Evolutionary conservation across 2,113 vertebrate species (phyloP).

Genomic region (Opisthocomus hoazin): DNA sequence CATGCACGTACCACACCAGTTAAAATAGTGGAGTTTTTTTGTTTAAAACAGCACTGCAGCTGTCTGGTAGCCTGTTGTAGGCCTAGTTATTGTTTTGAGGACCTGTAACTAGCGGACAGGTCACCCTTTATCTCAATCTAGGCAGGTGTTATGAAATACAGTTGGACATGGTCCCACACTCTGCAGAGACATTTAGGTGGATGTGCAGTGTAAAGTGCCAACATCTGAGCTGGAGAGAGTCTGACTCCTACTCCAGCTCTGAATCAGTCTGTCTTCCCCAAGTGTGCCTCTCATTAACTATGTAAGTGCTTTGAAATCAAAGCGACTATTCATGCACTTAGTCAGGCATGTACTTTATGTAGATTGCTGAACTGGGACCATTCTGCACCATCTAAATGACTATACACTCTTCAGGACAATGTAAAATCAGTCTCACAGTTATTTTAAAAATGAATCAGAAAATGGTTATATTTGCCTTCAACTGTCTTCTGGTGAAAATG

Average conservation of each 20-base stretch:
- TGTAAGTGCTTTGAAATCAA: neutral
- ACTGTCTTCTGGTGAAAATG: neutral
- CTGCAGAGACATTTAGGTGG: neutral
- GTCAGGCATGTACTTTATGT: neutral
- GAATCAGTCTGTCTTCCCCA: neutral
- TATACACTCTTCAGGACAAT: neutral
- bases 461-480: neutral
- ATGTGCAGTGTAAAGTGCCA: fast-evolving
- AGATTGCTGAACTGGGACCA: slow-evolving; percentile 27
- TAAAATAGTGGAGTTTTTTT: neutral
- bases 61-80: neutral
- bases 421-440: slow-evolving; percentile 13
- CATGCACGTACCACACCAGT: neutral
- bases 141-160: neutral
- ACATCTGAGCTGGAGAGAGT: neutral
- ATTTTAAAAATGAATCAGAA: slow-evolving; percentile 30
- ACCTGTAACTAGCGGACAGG: neutral
- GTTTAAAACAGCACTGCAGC: neutral
- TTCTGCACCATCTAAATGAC: neutral
- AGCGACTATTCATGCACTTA: neutral
- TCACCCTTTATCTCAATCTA: neutral
- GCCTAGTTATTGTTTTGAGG: neutral
- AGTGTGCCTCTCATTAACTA: neutral
- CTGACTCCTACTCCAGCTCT: neutral
- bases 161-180: fast-evolving